These are phyloP conservation scores for Eurypyga helias DNA, from an alignment of 2,113 vertebrate genomes.

Conservation along the genomic window DNA sequence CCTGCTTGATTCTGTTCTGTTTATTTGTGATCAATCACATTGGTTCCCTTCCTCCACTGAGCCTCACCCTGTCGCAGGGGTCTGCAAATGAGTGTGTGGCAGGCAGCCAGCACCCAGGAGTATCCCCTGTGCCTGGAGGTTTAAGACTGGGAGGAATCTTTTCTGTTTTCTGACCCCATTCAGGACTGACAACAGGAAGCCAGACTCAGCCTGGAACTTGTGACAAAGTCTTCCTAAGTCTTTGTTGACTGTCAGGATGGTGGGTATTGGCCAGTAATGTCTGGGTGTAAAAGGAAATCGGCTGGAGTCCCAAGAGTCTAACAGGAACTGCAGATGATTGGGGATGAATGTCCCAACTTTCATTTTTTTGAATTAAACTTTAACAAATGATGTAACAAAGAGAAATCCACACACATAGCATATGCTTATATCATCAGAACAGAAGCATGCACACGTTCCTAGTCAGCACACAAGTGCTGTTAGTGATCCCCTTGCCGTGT, in stretches of 20 bases:
- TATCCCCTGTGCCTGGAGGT: neutral
- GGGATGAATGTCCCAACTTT: neutral
- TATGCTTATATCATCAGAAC: neutral
- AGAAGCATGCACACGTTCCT: neutral
- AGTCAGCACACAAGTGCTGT: neutral
- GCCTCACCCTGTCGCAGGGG: neutral
- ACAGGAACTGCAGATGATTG: neutral
- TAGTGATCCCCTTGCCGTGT: neutral
- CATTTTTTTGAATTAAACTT: neutral
- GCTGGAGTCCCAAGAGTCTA: neutral
- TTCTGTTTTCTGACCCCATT: neutral
- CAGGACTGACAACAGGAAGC: neutral
- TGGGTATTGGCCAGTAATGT: neutral
- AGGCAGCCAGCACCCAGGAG: neutral
- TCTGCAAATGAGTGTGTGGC: neutral
- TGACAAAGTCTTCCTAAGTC: neutral
- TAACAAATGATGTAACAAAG: neutral
- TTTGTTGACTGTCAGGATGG: neutral
- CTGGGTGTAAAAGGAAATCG: neutral
- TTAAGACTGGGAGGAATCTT: neutral
- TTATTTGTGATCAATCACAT: neutral
- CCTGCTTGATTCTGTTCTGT: neutral
- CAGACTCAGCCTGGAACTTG: neutral
- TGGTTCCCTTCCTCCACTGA: neutral
- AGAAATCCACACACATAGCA: neutral